Evolutionary conservation across 2,797 vertebrate species (phyloP), one percentile per base, ranked within the genome.

Genomic region (Podarcis siculus): DNA sequence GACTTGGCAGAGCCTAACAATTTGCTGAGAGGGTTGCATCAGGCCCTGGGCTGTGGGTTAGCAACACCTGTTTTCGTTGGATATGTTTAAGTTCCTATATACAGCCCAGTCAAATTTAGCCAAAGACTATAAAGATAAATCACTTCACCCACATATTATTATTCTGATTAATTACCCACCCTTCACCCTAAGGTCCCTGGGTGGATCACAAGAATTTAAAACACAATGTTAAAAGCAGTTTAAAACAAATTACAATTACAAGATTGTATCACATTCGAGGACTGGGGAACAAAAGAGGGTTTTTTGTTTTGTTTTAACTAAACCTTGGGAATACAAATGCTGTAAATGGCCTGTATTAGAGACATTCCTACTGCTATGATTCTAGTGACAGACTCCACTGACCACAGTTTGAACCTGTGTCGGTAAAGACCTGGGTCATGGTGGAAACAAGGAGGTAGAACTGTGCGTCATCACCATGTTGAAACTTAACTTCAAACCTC

Each of bases 11-110:
- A 55, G 49, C 13, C 4, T 55, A 55, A 55, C 49, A 55, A 55
- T 55, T 61, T 61, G 58, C 58, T 61, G 5, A 23, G 58, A 19
- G 6, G 5, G 58, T 5, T 61, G 15, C 17, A 61, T 61, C 58
- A 61, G 58, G 19, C 19, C 19, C 58, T 21, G 58, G 58, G 58
- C 58, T 61, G 58, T 19, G 58, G 58, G 58, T 61, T 55, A 55
- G 49, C 49, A 55, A 55, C 49, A 55, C 13, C 13, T 64, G 4
- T 64, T 82, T 75, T 37, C 55, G 87, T 85, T 5, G 72, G 91
- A 92, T 93, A 77, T 1, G 76, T 0, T 13, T 78, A 89, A 87
- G 85, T 91, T 87, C 89, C 89, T 88, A 78, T 72, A 75, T 67
- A 84, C 45, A 86, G 87, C 87, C 88, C 73, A 73, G 89, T 0